Percentiles rank a stretch among this genome's conserved stretches.
These are phyloP conservation scores for Leucoptera coffeella DNA, from an alignment of 2,888 invertebrate species.

Conservation along the genomic window DNA sequence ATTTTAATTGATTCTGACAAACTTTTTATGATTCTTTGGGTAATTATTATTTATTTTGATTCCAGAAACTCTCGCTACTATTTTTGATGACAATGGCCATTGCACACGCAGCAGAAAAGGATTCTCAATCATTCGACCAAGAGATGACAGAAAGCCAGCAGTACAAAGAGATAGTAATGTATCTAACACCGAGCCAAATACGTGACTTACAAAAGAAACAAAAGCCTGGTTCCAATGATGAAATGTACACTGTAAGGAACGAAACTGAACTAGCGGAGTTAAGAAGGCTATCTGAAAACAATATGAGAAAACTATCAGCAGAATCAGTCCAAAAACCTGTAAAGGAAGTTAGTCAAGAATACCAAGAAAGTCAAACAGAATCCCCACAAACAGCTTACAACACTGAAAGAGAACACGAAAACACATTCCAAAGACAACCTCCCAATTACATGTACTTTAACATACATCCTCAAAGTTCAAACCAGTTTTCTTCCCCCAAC, in stretches of 20 bases:
- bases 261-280: constrained; percentile 1
- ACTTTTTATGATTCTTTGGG: no score
- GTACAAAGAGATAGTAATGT: constrained; percentile 24
- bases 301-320: neutral
- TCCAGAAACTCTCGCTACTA: no score
- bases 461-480: no score
- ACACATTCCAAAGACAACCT: no score
- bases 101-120: constrained; percentile 13
- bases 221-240: neutral
- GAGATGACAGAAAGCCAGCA: constrained; percentile 10
- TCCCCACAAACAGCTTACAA: no score
- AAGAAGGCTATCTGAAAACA: neutral
- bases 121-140: constrained; percentile 16
- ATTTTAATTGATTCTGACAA: no score
- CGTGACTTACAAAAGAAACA: constrained; percentile 14
- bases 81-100: constrained; percentile 12
- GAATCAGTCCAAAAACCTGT: neutral
- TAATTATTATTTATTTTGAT: no score
- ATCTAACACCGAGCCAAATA: constrained; percentile 28
- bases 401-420: no score
- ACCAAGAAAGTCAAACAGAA: no score
- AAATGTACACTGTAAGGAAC: constrained; percentile 3
- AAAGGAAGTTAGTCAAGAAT: no score
- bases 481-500: no score
- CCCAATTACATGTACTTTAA: no score